These are phyloP conservation scores for Mayetiola destructor DNA, from an alignment of 2,888 invertebrate genomes.

Conservation along the genomic window DNA sequence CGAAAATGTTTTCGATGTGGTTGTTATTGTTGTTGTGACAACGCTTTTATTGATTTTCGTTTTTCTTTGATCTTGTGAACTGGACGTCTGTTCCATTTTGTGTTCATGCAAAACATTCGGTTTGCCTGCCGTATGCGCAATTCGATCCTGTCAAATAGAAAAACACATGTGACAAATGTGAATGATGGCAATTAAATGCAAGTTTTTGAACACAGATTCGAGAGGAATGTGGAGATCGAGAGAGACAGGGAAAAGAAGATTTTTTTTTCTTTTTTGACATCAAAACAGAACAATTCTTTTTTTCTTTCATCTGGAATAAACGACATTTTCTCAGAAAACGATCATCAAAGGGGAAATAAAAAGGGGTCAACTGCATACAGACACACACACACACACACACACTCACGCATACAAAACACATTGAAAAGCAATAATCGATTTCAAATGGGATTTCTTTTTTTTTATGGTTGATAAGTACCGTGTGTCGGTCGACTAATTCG, in stretches of 20 bases:
- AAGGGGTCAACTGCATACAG: too few relatives aligned
- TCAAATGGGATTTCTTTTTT: conserved; percentile 4
- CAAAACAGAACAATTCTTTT: too few relatives aligned
- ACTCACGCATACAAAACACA: background rate
- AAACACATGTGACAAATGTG: too few relatives aligned
- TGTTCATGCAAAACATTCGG: conserved; percentile 26
- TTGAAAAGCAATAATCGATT: background rate
- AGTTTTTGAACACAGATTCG: too few relatives aligned
- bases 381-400: background rate
- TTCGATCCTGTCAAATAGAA: conserved; percentile 28
- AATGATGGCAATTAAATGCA: too few relatives aligned
- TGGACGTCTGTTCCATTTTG: conserved; percentile 19
- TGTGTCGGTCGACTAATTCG: conserved; percentile 35
- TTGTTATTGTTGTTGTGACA: background rate
- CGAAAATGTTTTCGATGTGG: background rate
- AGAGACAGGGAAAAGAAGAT: too few relatives aligned
- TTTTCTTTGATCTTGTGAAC: background rate
- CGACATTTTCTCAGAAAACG: too few relatives aligned
- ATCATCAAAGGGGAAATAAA: too few relatives aligned
- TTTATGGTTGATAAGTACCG: conserved; percentile 25
- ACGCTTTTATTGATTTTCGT: background rate
- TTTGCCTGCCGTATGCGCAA: conserved; percentile 31
- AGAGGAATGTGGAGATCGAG: too few relatives aligned
- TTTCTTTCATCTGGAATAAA: too few relatives aligned
- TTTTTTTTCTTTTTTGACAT: too few relatives aligned